Base-by-base conservation (phyloP, 2,113 vertebrate species). In the Lepus americanus region DNA sequence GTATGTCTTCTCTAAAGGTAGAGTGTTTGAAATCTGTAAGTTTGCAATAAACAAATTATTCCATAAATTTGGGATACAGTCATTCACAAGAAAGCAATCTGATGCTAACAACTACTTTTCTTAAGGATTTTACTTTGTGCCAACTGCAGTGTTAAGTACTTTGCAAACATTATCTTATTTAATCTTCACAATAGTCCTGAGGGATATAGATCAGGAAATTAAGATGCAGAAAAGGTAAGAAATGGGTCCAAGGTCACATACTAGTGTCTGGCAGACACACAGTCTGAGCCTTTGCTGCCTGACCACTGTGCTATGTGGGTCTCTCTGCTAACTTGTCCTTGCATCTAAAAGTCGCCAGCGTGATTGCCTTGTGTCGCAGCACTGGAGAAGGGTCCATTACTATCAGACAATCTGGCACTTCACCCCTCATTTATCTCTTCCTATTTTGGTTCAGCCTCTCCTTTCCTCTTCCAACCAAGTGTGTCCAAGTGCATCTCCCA, bases 81-180 rank as follows among this genome's bases (percentile, higher is more conserved):
- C 70, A 81, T 84, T 94, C 22, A 23, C 6, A 36, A 66, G 77
- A 82, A 94, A 82, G 76, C 61, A 63, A 93, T 84, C 82, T 67
- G 61, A 67, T 20, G 25, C 72, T 74, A 89, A 70, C 87, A 64
- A 39, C 2, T 11, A 61, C 44, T 33, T 90, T 87, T 31, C 33
- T 67, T 91, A 59, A 84, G 36, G 83, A n/a, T 66, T 89, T 87
- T 59, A 4, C 55, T 61, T 39, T 36, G 64, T n/a, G 66, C 73
- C 22, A 90, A 74, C 55, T 4, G 55, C n/a, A 25, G 3, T 3
- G 16, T 31, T 55, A 94, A 94, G 55, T 12, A 44, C 69, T 74
- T 61, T 55, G 53, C 29, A 87, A 86, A 87, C 51, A 49, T 85
- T 63, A 17, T 74, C n/a, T 44, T 61, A 51, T 80, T 78, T 80